These are phyloP conservation scores for Aurelia sp. DNA, from an alignment of 30 jellyfish, hydroid and myxozoan genomes.

Conservation along the genomic window DNA sequence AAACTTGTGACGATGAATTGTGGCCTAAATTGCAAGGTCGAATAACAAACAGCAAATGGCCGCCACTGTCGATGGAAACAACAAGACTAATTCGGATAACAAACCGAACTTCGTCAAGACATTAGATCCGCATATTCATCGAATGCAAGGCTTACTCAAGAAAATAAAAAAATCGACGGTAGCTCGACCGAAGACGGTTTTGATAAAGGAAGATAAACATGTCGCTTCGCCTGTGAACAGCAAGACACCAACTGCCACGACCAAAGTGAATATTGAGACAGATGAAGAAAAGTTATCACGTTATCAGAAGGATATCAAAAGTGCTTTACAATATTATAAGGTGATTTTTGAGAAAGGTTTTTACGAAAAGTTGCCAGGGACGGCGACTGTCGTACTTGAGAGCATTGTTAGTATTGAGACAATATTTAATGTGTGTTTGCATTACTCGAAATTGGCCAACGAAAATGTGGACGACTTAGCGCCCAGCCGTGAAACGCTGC, in stretches of 20 bases:
- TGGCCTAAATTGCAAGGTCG: slow-evolving; percentile 54
- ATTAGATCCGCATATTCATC: slow-evolving; percentile 52
- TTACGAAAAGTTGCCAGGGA: slow-evolving; percentile 95
- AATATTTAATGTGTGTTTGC: slow-evolving; percentile 78
- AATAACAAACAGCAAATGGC: slow-evolving; percentile 60
- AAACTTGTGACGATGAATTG: not conserved
- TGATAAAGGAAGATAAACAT: slow-evolving; percentile 57
- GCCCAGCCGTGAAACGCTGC: slow-evolving; percentile 84
- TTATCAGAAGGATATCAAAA: slow-evolving; percentile 90
- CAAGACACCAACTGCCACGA: slow-evolving; percentile 21
- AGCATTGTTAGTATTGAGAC: slow-evolving; percentile 87
- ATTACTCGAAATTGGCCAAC: slow-evolving; percentile 67
- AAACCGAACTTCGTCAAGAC: slow-evolving; percentile 35
- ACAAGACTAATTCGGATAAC: slow-evolving; percentile 25
- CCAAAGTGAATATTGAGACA: slow-evolving; percentile 46
- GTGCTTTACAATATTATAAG: slow-evolving; percentile 97
- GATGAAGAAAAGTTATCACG: slow-evolving; percentile 83
- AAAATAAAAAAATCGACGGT: slow-evolving; percentile 71
- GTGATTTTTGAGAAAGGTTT: slow-evolving; percentile 90
- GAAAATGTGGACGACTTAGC: slow-evolving; percentile 77
- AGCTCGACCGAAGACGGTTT: slow-evolving; percentile 54
- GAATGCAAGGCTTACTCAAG: slow-evolving; percentile 74
- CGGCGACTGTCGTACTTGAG: slow-evolving; percentile 98
- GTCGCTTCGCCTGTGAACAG: slow-evolving; percentile 63
- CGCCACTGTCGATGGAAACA: slow-evolving; percentile 63